Evolutionary conservation across 2,113 vertebrate genomes (phyloP), one percentile per base, ranked within the genome.

Genomic region (Plestiodon gilberti): DNA sequence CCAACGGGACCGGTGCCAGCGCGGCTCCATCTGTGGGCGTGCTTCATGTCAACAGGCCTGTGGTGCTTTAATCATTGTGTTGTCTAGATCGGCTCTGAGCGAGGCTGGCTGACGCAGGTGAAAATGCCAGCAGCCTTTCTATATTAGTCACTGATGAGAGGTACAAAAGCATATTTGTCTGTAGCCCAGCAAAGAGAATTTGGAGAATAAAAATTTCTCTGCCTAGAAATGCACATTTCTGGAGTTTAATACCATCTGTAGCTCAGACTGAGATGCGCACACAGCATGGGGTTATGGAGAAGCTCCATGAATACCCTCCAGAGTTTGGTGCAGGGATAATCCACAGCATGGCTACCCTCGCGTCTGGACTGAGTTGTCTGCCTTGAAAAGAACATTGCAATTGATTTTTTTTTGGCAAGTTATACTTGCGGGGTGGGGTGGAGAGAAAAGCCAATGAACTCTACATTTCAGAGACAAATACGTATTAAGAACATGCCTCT

Each of bases 51-150:
- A 90, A 92, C 57, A 17, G 88, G 86, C 74, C 88, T 0, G 77
- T 71, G 89, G 88, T 85, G 81, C 80, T 94, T 90, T 91, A 92
- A 89, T 87, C 89, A 28, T 74, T 43, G 67, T 89, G 81, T 48
- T 90, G 70, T 90, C 92, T 4, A 89, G 91, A 87, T 2, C 0
- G 48, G 83, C 83, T 86, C 40, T 52, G 78, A 33, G 64, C 88
- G 77, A 82, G 79, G 52, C 6, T 69, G 74, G 78, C 52, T 78
- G 71, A 64, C 75, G 18, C 73, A 71, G 9, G 61, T 65, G 78
- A 48, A 91, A 84, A 78, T 89, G 87, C 88, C 69, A 70, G 85
- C 13, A 0, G n/a, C 33, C 78, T 81, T 52, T 2, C 1, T 6
- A 0, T 0, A 0, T 52, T 0, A 0, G 48, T 85, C 85, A 38